These are phyloP conservation scores for Mesocentrotus franciscanus DNA, from an alignment of 53 echinoderm and acorn worm genomes.

Conservation along the genomic window DNA sequence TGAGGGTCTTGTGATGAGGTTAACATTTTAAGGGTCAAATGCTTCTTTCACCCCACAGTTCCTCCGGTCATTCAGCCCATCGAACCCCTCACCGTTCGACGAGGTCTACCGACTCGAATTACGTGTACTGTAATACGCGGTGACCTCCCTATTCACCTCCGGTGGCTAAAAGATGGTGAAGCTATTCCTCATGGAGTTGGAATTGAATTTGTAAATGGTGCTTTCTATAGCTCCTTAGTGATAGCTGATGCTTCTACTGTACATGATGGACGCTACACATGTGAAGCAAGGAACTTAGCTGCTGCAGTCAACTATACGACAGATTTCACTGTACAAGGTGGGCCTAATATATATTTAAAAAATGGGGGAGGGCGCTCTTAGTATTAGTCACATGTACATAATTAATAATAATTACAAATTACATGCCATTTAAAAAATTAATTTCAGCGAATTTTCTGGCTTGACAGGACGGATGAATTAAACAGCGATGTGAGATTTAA, in stretches of 20 bases:
- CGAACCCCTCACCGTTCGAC: conserved; percentile 64
- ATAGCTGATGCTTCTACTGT: conserved; percentile 79
- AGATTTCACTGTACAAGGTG: conserved; percentile 82
- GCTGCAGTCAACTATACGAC: conserved; percentile 85
- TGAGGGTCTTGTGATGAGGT: too few relatives aligned
- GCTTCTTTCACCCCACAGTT: conserved; percentile 66
- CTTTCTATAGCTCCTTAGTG: conserved; percentile 73
- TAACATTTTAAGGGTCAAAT: background rate
- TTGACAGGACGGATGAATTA: too few relatives aligned
- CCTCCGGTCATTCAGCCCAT: conserved; percentile 84
- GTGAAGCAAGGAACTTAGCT: conserved; percentile 85
- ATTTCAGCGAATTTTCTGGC: too few relatives aligned
- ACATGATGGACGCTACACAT: conserved; percentile 93
- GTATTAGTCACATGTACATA: too few relatives aligned
- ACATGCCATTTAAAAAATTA: too few relatives aligned
- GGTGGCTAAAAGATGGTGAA: too few relatives aligned
- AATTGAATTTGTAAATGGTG: conserved; percentile 61
- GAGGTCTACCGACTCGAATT: conserved; percentile 83
- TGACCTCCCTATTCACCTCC: too few relatives aligned
- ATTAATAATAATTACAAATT: too few relatives aligned
- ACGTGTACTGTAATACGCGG: too few relatives aligned
- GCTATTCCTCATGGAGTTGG: too few relatives aligned
- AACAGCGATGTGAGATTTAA: too few relatives aligned
- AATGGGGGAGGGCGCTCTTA: too few relatives aligned
- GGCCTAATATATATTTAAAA: background rate